Evolutionary conservation across 2,888 invertebrate species (phyloP).

Genomic region (Operophtera brumata): DNA sequence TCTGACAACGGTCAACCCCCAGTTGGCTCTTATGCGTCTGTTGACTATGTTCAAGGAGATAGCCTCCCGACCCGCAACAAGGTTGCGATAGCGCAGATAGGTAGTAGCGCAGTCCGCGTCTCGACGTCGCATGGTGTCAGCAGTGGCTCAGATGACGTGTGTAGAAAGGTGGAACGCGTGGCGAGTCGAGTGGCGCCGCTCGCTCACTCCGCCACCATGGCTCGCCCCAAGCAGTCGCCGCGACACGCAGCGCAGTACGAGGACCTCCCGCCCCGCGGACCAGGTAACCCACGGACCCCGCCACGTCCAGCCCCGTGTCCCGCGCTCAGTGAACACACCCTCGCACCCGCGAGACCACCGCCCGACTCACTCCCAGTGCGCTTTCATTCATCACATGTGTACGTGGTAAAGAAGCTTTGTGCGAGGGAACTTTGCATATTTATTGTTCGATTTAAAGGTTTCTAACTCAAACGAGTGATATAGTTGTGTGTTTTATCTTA

Average conservation of each 20-base stretch:
- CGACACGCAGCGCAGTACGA: constrained; percentile 70
- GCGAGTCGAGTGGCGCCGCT: constrained; percentile 36
- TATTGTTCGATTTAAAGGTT: constrained; percentile 20
- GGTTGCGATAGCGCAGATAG: constrained; percentile 11
- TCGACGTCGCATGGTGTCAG: constrained; percentile 36
- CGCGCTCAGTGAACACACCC: constrained; percentile 3
- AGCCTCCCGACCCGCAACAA: constrained; percentile 14
- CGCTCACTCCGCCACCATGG: constrained; percentile 74
- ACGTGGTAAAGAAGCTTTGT: constrained; percentile 9
- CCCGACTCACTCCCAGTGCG: constrained; percentile 1
- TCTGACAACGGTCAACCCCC: background rate
- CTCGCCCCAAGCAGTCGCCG: constrained; percentile 76
- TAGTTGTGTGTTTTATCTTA: constrained; percentile 23
- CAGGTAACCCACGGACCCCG: constrained; percentile 56
- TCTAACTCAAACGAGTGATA: constrained; percentile 22
- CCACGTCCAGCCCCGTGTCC: background rate
- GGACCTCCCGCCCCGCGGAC: constrained; percentile 73
- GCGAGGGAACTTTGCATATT: background rate
- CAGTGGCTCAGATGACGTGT: constrained; percentile 52
- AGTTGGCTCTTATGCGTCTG: background rate
- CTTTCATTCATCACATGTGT: constrained; percentile 26
- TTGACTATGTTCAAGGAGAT: constrained; percentile 9
- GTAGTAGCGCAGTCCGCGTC: constrained; percentile 15
- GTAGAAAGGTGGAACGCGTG: constrained; percentile 52
- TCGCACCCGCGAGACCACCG: background rate